Evolutionary conservation across 2,888 invertebrate species (phyloP).

Genomic region (Chalcosyrphus nemorum): DNA sequence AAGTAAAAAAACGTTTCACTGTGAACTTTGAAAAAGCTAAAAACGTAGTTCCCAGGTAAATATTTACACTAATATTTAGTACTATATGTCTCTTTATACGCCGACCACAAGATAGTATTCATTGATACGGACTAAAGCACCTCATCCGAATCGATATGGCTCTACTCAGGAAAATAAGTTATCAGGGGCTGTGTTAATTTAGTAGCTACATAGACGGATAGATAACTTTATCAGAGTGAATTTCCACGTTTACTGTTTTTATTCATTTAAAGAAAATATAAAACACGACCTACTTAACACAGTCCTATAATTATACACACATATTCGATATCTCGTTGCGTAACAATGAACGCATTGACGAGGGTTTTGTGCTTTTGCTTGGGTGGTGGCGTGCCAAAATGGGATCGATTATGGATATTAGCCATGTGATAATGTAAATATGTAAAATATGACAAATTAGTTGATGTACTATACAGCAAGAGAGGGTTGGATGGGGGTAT

Average conservation of each 20-base stretch:
- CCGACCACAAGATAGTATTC: not conserved
- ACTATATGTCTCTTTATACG: not conserved
- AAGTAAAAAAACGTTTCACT: not conserved
- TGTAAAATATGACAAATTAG: conserved; percentile 32
- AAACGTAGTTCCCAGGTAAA: not conserved
- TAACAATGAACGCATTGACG: not conserved
- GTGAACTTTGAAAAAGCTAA: not conserved
- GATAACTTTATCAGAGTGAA: not conserved
- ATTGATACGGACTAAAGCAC: not conserved
- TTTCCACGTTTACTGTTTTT: not conserved
- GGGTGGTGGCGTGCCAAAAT: not conserved
- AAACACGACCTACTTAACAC: conserved; percentile 4
- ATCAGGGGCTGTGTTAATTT: not conserved
- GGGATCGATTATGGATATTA: conserved; percentile 2
- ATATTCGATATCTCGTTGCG: not conserved
- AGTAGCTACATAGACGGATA: not conserved
- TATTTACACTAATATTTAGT: not conserved
- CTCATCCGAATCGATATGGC: not conserved
- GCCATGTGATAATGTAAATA: conserved; percentile 7
- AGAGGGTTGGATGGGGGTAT: too few species aligned
- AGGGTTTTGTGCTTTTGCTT: not conserved
- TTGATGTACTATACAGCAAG: not conserved
- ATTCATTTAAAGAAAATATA: not conserved
- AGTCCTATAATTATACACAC: not conserved
- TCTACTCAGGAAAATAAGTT: not conserved